phyloP scores from a whole-genome alignment of 1,140 invertebrate genomes.

The Pectinophora gossypiella region DNA sequence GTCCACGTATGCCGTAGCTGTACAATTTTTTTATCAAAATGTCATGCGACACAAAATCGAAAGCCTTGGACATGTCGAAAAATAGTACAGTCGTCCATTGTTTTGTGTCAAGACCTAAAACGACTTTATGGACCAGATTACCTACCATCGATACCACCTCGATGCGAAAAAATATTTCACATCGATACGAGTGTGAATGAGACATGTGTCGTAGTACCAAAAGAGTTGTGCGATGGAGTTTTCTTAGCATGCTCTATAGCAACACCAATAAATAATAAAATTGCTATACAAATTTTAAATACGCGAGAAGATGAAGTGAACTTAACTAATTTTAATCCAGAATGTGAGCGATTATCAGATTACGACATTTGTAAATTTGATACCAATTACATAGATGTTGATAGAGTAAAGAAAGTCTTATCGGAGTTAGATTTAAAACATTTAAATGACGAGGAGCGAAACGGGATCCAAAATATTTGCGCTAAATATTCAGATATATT shows the following conservation, averaged over 20 bases:
- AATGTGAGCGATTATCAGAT: slow-evolving; percentile 5
- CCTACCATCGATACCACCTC: slow-evolving; percentile 16
- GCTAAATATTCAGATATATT: slow-evolving; percentile 35
- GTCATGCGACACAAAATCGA: no score
- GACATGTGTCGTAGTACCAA: slow-evolving; percentile 16
- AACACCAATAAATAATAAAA: slow-evolving; percentile 16
- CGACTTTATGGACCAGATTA: no score
- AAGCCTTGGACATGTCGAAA: no score
- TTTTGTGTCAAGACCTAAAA: no score
- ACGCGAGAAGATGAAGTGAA: slow-evolving; percentile 12
- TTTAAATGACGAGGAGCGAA: slow-evolving; percentile 27
- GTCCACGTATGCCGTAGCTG: no score
- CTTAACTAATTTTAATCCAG: slow-evolving; percentile 14
- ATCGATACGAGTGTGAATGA: slow-evolving; percentile 11
- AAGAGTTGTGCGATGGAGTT: slow-evolving; percentile 14
- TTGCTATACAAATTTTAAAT: slow-evolving; percentile 20
- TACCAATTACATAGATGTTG: slow-evolving; percentile 7
- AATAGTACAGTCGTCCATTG: no score
- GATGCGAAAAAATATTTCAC: slow-evolving; percentile 21
- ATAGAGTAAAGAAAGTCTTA: slow-evolving; percentile 16
- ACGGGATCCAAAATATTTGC: slow-evolving; percentile 27
- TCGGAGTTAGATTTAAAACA: slow-evolving; percentile 22
- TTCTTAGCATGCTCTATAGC: slow-evolving; percentile 17
- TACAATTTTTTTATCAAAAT: no score
- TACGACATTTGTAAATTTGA: slow-evolving; percentile 21